Evolutionary conservation across 2,113 vertebrate species (phyloP).

Genomic region (Buteo buteo): DNA sequence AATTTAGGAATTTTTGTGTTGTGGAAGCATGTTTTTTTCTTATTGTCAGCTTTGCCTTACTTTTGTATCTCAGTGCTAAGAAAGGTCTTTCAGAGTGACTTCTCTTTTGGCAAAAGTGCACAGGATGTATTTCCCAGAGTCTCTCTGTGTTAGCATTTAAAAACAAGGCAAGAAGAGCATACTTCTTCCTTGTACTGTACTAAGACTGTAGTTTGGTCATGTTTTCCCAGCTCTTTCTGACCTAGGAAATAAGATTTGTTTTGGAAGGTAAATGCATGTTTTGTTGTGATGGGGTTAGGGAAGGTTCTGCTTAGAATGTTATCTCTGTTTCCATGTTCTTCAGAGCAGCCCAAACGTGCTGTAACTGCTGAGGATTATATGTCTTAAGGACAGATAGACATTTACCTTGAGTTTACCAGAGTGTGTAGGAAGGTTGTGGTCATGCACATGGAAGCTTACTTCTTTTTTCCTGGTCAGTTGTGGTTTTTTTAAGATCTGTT

Average conservation of each 20-base stretch:
- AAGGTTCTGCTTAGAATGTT: not conserved
- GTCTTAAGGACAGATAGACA: not conserved
- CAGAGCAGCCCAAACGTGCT: not conserved
- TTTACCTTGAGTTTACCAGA: not conserved
- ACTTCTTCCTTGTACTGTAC: not conserved
- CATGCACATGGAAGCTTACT: not conserved
- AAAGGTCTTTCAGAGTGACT: not conserved
- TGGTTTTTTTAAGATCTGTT: not conserved
- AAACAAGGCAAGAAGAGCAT: not conserved
- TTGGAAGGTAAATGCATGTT: not conserved
- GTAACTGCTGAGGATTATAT: not conserved
- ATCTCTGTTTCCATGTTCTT: not conserved
- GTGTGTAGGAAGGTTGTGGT: not conserved
- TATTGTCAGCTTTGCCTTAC: not conserved
- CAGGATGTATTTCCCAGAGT: not conserved
- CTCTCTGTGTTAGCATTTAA: not conserved
- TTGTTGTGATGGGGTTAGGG: not conserved
- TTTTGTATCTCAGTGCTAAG: not conserved
- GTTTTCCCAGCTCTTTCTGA: not conserved
- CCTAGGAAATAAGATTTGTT: not conserved
- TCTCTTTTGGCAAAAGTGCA: not conserved
- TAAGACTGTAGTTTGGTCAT: not conserved
- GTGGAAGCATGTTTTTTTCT: not conserved
- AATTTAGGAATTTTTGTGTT: not conserved
- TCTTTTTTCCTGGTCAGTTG: not conserved